Base-by-base conservation (phyloP, 1,140 invertebrate species). In the Eumaeus atala region DNA sequence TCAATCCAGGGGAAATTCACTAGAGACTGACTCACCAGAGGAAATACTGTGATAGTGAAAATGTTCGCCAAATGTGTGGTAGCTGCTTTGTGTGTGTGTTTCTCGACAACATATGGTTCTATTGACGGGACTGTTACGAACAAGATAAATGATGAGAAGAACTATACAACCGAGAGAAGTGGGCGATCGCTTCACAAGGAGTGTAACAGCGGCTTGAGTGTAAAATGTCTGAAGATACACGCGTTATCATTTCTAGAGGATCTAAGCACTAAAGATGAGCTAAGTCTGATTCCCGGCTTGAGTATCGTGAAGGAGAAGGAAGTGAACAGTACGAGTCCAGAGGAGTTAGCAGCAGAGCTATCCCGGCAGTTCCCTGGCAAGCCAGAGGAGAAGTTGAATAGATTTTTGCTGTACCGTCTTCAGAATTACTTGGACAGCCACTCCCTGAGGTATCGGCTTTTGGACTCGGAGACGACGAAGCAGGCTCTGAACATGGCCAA, bases 211-310 rank as follows among this genome's bases (percentile, higher is more conserved):
- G 69, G 67, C 35, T 50, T 87, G 52, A 94, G 91, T 80, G 87
- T 91, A 12, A 93, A 92, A 67, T 95, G 94, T 71, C 77, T 95
- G 1, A 95, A 95, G 72, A 84, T 95, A 35, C 93, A 94, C 61
- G 90, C 93, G 28, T 90, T 94, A 0, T 92, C 91, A 3, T 92
- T 94, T 70, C 87, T 95, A 52, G 93, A 95, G 67, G 91, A 91
- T 53, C 66, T 95, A 4, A 80, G 75, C 58, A 79, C 81, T 66
- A 72, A 73, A 42, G 78, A 84, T 59, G 84, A 87, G 59, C 69
- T 87, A 0, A 58, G 63, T 35, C 67, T 87, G 1, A 61, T 94
- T 6, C 92, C 93, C 0, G 93, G 93, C 48, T 86, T 95, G 3
- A 92, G 91, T 21, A 89, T 95, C 9, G 89, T 94, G 10, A 92